A percentile compares a stretch with the other conserved stretches of the same genome.
Conservation (phyloP, 2,888 invertebrate genomes). For the Gasteruption jaculator region DNA sequence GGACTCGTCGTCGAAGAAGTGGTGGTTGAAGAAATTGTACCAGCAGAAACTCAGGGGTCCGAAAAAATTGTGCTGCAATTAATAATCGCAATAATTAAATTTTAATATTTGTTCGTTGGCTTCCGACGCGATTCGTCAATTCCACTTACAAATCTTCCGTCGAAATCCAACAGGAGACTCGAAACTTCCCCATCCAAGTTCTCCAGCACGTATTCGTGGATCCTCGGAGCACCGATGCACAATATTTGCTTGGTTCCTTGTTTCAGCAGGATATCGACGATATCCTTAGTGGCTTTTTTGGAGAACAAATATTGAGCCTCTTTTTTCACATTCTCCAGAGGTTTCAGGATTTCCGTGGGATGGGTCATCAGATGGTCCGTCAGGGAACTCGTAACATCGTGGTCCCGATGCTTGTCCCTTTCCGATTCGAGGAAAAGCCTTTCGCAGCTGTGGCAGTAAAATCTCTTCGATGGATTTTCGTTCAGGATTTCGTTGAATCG, state of each 20-base stretch:
- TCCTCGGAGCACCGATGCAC: slow-evolving; percentile 82
- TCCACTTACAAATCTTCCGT: slow-evolving; percentile 63
- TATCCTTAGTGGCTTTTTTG: slow-evolving; percentile 61
- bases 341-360: slow-evolving; percentile 66
- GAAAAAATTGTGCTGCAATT: slow-evolving; percentile 59
- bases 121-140: slow-evolving; percentile 4
- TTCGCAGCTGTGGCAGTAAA: slow-evolving; percentile 65
- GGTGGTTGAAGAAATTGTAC: slow-evolving; percentile 90
- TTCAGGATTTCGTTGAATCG: slow-evolving; percentile 54
- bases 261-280: slow-evolving; percentile 60
- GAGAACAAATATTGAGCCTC: slow-evolving; percentile 89
- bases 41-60: slow-evolving; percentile 65
- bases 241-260: slow-evolving; percentile 62
- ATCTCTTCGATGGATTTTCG: slow-evolving; percentile 40
- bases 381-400: slow-evolving; percentile 56
- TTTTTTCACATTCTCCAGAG: slow-evolving; percentile 69
- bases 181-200: slow-evolving; percentile 47
- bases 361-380: slow-evolving; percentile 58
- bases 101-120: neutral
- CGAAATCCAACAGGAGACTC: slow-evolving; percentile 77
- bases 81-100: slow-evolving; percentile 4
- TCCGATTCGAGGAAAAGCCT: slow-evolving; percentile 52
- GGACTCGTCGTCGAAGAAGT: slow-evolving; percentile 69
- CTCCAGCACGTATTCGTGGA: slow-evolving; percentile 65
- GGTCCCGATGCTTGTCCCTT: slow-evolving; percentile 55